Evolutionary conservation across 1,140 invertebrate genomes (phyloP).

Genomic region (Drosophila seguyi): DNA sequence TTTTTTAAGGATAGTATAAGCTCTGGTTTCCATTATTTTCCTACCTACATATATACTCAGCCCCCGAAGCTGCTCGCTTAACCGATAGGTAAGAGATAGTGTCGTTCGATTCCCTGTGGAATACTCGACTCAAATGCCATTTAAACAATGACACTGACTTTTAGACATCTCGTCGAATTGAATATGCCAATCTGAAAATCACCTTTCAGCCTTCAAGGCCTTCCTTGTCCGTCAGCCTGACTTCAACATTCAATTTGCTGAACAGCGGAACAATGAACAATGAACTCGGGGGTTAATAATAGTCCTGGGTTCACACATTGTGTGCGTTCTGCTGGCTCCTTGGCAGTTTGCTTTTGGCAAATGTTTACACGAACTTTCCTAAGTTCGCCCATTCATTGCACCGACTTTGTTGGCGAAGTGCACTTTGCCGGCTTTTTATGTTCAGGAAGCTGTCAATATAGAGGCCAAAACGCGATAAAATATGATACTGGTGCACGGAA

Average conservation of each 20-base stretch:
- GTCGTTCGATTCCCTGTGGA: neutral
- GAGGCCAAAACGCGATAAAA: conserved; percentile 47
- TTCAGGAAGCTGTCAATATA: conserved; percentile 48
- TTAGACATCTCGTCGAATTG: conserved; percentile 38
- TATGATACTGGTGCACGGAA: conserved; percentile 34
- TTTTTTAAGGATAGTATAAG: neutral
- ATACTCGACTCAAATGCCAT: conserved; percentile 10
- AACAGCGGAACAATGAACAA: conserved; percentile 47
- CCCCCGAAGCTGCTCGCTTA: neutral
- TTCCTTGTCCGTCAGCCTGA: conserved; percentile 8
- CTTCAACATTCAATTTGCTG: conserved; percentile 53
- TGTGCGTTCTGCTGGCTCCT: conserved; percentile 11
- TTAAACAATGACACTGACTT: conserved; percentile 8
- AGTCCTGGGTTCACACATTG: conserved; percentile 48
- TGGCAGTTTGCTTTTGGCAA: conserved; percentile 31
- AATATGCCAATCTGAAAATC: conserved; percentile 40
- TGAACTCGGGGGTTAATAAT: conserved; percentile 53
- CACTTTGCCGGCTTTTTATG: conserved; percentile 63
- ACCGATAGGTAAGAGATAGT: neutral
- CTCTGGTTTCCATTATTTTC: neutral
- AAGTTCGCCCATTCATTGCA: conserved; percentile 61
- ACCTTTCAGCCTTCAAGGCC: conserved; percentile 11
- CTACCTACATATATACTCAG: too few species aligned
- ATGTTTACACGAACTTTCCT: conserved; percentile 48
- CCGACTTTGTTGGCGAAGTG: conserved; percentile 67